Conservation (phyloP, 2,888 invertebrate genomes). For the Dynastes maya region DNA sequence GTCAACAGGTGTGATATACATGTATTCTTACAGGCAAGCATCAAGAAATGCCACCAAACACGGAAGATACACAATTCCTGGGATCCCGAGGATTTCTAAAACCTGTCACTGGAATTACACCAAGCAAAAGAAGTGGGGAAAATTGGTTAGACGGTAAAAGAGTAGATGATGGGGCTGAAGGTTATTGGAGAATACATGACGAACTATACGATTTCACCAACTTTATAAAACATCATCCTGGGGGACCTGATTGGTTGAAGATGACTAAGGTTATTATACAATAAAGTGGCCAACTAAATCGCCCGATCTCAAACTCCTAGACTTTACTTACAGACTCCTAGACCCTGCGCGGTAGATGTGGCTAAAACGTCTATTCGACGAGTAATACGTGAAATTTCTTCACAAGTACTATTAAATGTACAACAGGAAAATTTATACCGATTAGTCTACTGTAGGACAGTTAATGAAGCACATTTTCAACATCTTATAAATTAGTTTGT, state of each 20-base stretch:
- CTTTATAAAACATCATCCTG: conserved; percentile 88
- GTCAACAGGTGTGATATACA: too few species aligned
- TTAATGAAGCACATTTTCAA: too few species aligned
- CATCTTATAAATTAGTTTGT: too few species aligned
- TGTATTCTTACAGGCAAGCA: too few species aligned
- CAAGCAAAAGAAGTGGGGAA: neutral
- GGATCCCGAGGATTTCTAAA: conserved; percentile 31
- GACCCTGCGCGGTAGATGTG: too few species aligned
- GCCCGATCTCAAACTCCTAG: too few species aligned
- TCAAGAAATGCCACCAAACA: conserved; percentile 42
- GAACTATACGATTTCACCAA: conserved; percentile 87
- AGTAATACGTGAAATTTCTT: too few species aligned
- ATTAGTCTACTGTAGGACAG: too few species aligned
- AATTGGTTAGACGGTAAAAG: conserved; percentile 76
- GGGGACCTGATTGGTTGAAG: conserved; percentile 84
- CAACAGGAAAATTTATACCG: too few species aligned
- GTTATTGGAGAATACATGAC: conserved; percentile 84
- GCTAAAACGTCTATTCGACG: too few species aligned
- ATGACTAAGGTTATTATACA: conserved; percentile 75
- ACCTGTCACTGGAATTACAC: conserved; percentile 17
- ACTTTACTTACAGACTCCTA: too few species aligned
- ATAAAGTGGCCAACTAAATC: neutral
- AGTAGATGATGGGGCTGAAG: conserved; percentile 84
- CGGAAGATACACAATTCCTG: conserved; percentile 13
- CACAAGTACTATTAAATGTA: too few species aligned